Conservation (phyloP, 2,888 invertebrate species). For the Chrysodeixis includens region DNA sequence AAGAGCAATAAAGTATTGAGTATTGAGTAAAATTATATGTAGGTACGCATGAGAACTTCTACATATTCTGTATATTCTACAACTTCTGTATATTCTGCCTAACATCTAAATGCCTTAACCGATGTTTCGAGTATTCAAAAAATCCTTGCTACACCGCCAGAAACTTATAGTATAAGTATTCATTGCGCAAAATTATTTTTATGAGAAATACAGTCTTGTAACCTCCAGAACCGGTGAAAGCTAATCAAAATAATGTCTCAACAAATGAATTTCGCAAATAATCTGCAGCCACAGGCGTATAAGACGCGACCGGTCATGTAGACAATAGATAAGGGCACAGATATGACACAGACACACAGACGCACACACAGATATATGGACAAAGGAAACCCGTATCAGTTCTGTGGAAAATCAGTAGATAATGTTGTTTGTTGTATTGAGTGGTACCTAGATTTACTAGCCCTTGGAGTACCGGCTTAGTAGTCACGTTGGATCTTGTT, state of each 20-base stretch:
- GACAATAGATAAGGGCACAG: conserved; percentile 69
- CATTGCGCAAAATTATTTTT: no score
- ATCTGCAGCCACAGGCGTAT: conserved; percentile 42
- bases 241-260: neutral
- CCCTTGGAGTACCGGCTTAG: conserved; percentile 28
- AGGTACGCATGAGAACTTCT: no score
- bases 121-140: no score
- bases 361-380: conserved; percentile 51
- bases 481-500: conserved; percentile 32
- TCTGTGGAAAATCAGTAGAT: conserved; percentile 71
- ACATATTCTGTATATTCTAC: no score
- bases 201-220: no score
- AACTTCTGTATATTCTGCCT: no score
- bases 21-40: no score
- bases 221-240: neutral
- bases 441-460: conserved; percentile 38
- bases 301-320: conserved; percentile 77
- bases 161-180: no score
- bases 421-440: conserved; percentile 57
- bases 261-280: conserved; percentile 39
- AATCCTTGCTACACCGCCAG: no score
- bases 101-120: no score
- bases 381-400: conserved; percentile 77
- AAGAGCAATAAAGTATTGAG: no score
- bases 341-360: conserved; percentile 50